phyloP scores from a whole-genome alignment of 2,888 invertebrate species.

The Electrophaes corylata region DNA sequence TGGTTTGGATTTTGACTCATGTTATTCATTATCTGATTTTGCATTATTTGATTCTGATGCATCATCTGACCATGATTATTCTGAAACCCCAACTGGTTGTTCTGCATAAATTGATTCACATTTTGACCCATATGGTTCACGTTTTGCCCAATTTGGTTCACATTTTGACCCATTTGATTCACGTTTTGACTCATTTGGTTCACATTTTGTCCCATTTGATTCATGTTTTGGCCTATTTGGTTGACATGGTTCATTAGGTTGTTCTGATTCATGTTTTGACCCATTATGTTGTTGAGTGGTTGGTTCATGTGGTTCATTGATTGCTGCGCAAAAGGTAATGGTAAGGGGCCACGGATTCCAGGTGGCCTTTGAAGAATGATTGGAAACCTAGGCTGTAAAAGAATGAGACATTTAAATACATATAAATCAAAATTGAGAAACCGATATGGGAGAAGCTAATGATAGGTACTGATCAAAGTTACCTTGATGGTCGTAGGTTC shows the following conservation, averaged over 20 bases:
- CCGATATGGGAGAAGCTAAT: too few relatives aligned
- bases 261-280: conserved; percentile 39
- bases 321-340: conserved; percentile 71
- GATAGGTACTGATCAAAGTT: too few relatives aligned
- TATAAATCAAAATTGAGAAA: too few relatives aligned
- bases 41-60: conserved; percentile 55
- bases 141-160: conserved; percentile 48
- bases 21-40: conserved; percentile 45
- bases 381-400: conserved; percentile 73
- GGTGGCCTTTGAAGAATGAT: conserved; percentile 77
- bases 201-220: conserved; percentile 49
- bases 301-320: conserved; percentile 58
- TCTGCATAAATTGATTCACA: conserved; percentile 51
- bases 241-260: conserved; percentile 53
- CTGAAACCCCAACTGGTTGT: conserved; percentile 45
- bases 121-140: conserved; percentile 48
- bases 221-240: conserved; percentile 44
- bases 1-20: conserved; percentile 44
- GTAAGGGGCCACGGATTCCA: conserved; percentile 71
- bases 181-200: conserved; percentile 49
- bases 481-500: too few relatives aligned
- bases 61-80: conserved; percentile 52
- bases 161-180: conserved; percentile 52
- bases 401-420: too few relatives aligned
- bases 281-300: conserved; percentile 29